Evolutionary conservation across 2,797 vertebrate genomes (phyloP).

Genomic region (Merluccius polli): DNA sequence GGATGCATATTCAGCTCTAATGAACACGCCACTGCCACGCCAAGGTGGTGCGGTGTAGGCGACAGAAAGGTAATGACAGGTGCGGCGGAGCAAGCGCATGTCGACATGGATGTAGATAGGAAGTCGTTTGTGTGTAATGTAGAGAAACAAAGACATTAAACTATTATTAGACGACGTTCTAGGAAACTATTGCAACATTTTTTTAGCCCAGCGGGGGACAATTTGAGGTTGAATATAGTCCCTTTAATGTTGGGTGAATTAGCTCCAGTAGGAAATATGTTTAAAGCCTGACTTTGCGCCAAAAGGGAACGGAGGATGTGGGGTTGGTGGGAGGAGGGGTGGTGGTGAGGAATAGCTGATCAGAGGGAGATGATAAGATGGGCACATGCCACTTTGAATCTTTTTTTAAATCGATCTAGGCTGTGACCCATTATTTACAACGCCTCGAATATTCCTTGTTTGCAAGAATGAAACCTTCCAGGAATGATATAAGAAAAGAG

Average conservation of each 20-base stretch:
- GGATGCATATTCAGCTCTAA: neutral
- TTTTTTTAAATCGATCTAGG: neutral
- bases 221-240: neutral
- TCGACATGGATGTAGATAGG: too few species aligned
- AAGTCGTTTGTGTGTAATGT: too few species aligned
- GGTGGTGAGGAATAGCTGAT: neutral
- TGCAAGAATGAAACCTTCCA: neutral
- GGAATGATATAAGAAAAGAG: neutral
- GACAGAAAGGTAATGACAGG: neutral
- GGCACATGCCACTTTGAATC: neutral
- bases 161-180: too few species aligned
- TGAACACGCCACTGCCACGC: neutral
- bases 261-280: neutral
- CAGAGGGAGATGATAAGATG: neutral
- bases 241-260: neutral
- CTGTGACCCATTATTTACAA: neutral
- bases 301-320: neutral
- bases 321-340: neutral
- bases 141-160: too few species aligned
- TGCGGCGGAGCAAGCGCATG: too few species aligned
- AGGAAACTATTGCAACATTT: too few species aligned
- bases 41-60: too few species aligned
- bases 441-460: neutral
- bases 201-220: too few species aligned
- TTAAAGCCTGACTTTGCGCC: neutral